Evolutionary conservation across 2,888 invertebrate genomes (phyloP), one percentile per base, ranked within the genome.

Genomic region (Nemoura dubitans): DNA sequence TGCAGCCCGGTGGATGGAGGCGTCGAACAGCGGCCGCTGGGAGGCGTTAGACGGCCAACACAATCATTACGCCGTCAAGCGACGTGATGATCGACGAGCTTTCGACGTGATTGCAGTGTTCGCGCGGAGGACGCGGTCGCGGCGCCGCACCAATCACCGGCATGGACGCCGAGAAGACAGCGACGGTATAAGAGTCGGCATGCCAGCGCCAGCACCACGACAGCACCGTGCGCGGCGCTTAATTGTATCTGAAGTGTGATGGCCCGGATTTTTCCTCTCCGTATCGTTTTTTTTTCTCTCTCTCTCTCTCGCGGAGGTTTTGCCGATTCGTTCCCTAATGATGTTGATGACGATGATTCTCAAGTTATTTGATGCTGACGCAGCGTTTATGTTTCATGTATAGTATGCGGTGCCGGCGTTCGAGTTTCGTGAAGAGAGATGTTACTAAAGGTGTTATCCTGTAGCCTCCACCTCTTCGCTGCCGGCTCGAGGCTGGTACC

Each of bases 291-390:
- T 59, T 59, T 59, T 59, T 59, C 16, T 2, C 21, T 59, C 59
- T n/a, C n/a, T n/a, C n/a, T n/a, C n/a, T n/a, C n/a, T n/a, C n/a
- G n/a, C n/a, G n/a, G 59, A 16, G 59, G 59, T 7, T 59, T 59
- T 59, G 59, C 59, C 59, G 59, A 59, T 59, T 21, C 59, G 59
- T 59, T 59, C 59, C 59, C 59, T 59, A 86, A 86, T 86, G 76
- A 78, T 86, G 43, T 36, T 87, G 81, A 87, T 87, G 87, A 87
- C 85, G 87, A 82, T 87, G 87, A 86, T 83, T 85, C 85, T 59
- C 59, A 21, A 59, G 14, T 59, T 59, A 59, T 59, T 59, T 25
- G 87, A 87, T 87, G 86, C 42, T 86, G 87, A 87, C 87, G 76
- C 87, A 83, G 87, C 87, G 82, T 27, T 86, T n/a, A n/a, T n/a